These are phyloP conservation scores for Brachynemurus nebulosus DNA, from an alignment of 2,888 invertebrate genomes.

Conservation along the genomic window DNA sequence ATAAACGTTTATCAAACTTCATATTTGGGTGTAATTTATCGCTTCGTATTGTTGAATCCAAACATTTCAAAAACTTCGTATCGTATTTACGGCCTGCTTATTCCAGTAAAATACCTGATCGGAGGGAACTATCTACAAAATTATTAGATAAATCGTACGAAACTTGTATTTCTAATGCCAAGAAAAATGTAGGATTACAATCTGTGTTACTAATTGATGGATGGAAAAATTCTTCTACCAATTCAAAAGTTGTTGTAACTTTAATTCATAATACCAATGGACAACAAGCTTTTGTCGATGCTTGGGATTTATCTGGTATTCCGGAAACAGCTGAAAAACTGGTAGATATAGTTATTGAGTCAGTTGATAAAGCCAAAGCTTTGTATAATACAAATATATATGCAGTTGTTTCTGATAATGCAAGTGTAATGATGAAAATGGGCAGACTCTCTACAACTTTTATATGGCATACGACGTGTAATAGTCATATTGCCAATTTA, in stretches of 20 bases:
- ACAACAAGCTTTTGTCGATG: slow-evolving; percentile 13
- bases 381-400: slow-evolving; percentile 14
- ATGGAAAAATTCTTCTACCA: slow-evolving; percentile 12
- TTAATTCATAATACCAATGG: slow-evolving; percentile 10
- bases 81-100: too few species aligned
- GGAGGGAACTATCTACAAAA: too few species aligned
- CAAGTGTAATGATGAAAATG: slow-evolving; percentile 18
- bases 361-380: slow-evolving; percentile 13
- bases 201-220: slow-evolving; percentile 14
- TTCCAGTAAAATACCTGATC: too few species aligned
- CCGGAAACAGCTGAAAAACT: too few species aligned
- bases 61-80: too few species aligned
- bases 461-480: slow-evolving; percentile 19
- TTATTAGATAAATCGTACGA: too few species aligned
- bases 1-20: too few species aligned
- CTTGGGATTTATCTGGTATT: slow-evolving; percentile 16
- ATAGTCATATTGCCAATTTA: slow-evolving; percentile 18
- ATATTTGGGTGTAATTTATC: too few species aligned
- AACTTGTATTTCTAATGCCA: too few species aligned
- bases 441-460: slow-evolving; percentile 13
- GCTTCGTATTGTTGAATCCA: too few species aligned
- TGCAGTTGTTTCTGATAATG: slow-evolving; percentile 20
- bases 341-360: too few species aligned
- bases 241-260: slow-evolving; percentile 10
- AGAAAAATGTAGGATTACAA: too few species aligned